Base-by-base conservation (phyloP, 2,113 vertebrate species). In the Fulmarus glacialis region DNA sequence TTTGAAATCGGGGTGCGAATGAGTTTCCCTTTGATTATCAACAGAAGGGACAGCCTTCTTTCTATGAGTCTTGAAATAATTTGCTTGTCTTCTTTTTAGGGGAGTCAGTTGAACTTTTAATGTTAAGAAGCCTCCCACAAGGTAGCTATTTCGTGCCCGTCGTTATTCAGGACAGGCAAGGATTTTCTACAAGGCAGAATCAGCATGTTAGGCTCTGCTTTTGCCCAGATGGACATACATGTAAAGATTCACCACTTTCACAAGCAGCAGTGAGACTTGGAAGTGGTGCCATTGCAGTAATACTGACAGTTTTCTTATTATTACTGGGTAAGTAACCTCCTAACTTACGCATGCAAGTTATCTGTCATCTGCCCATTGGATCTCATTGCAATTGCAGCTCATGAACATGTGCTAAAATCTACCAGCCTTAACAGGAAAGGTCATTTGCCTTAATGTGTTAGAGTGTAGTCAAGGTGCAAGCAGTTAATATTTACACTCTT, bases 121-220 rank as follows among this genome's bases (percentile, higher is more conserved):
- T 97, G 88, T 43, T 79, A 64, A 97, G 64, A 86, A 59, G 23
- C 15, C 98, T 99, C 60, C 79, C 97, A 3, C 96, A 73, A 8
- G 98, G 98, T 13, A 98, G 97, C 56, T 99, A 99, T 93, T 87
- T 83, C 0, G 92, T 99, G 67, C 98, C 98, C 0, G 23, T 99
- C 63, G 34, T 78, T 34, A 97, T 99, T 42, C 71, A 85, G 45
- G 99, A 99, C 77, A 98, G 98, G 24, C 99, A 99, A 91, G 98
- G 98, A 15, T 6, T 83, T 26, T 58, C 6, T 9, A 86, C 36
- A 45, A 38, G 48, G 38, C 94, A 98, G 12, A 95, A 45, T 6
- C 36, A 99, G 15, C 19, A 85, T 1, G 79, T 99, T 43, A 75
- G 55, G 10, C 58, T 99, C 73, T 99, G 99, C 63, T 86, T 96